A percentile compares a stretch with the other conserved stretches of the same genome.
phyloP scores from a whole-genome alignment of 1,140 invertebrate species.

The Hycleus cichorii region DNA sequence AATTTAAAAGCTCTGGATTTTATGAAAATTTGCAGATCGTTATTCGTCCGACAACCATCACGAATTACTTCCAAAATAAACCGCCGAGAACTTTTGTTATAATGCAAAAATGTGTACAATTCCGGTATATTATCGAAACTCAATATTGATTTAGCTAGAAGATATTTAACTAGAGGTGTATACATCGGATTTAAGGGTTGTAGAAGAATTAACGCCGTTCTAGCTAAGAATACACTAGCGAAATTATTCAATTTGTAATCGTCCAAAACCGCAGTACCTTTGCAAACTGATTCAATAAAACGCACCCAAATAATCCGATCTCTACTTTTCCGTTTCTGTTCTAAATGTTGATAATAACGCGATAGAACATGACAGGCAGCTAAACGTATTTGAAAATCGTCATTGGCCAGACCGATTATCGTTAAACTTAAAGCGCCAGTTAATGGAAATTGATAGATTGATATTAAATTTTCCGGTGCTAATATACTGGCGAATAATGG shows the following conservation, averaged over 20 bases:
- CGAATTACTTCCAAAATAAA: conserved; percentile 63
- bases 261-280: conserved; percentile 34
- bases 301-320: conserved; percentile 35
- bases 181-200: conserved; percentile 63
- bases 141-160: conserved; percentile 60
- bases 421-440: conserved; percentile 57
- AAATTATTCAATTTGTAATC: conserved; percentile 56
- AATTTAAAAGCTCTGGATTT: conserved; percentile 47
- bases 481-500: conserved; percentile 59
- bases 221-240: conserved; percentile 61
- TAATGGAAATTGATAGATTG: conserved; percentile 56
- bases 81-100: conserved; percentile 55
- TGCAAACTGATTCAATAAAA: conserved; percentile 34
- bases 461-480: conserved; percentile 54
- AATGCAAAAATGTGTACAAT: conserved; percentile 63
- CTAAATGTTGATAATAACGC: conserved; percentile 59
- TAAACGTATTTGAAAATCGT: conserved; percentile 49
- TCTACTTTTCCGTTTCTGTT: conserved; percentile 46
- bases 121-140: conserved; percentile 69
- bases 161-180: conserved; percentile 57
- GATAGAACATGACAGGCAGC: conserved; percentile 59
- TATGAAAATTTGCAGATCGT: conserved; percentile 45
- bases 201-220: conserved; percentile 54
- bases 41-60: conserved; percentile 52
- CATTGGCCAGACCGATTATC: conserved; percentile 54